These are phyloP conservation scores for Porites rus DNA, from an alignment of 92 coral and sea anemone species.

Conservation along the genomic window DNA sequence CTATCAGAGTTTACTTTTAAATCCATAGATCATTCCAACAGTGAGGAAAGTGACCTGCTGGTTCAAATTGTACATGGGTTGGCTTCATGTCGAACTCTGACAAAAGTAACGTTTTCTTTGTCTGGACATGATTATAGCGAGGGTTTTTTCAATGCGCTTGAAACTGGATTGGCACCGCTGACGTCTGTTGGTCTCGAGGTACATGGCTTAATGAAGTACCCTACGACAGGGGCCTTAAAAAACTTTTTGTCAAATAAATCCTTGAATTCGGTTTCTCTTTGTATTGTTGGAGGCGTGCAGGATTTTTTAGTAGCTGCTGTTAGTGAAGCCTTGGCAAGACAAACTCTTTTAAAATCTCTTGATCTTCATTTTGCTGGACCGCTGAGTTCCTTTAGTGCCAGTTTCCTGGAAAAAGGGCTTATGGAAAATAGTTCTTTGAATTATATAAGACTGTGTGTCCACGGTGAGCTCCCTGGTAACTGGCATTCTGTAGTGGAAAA, in stretches of 20 bases:
- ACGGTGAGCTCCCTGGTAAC: constrained; percentile 7
- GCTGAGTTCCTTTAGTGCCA: neutral
- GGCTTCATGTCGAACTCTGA: neutral
- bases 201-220: neutral
- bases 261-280: neutral
- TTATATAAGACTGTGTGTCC: neutral
- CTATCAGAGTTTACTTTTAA: neutral
- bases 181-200: neutral
- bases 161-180: neutral
- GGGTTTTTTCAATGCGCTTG: neutral
- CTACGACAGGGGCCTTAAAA: neutral
- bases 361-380: constrained; percentile 1
- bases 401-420: neutral
- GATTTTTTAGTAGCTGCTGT: neutral
- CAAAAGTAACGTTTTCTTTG: neutral
- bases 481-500: neutral
- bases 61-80: neutral
- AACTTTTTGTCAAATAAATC: neutral
- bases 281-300: neutral
- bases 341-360: neutral
- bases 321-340: neutral
- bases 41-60: too few species aligned
- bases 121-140: too few species aligned
- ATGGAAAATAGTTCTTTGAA: neutral
- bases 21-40: rapidly evolving